Base-by-base conservation (phyloP, 2,888 invertebrate genomes). In the Malacosoma neustria region DNA sequence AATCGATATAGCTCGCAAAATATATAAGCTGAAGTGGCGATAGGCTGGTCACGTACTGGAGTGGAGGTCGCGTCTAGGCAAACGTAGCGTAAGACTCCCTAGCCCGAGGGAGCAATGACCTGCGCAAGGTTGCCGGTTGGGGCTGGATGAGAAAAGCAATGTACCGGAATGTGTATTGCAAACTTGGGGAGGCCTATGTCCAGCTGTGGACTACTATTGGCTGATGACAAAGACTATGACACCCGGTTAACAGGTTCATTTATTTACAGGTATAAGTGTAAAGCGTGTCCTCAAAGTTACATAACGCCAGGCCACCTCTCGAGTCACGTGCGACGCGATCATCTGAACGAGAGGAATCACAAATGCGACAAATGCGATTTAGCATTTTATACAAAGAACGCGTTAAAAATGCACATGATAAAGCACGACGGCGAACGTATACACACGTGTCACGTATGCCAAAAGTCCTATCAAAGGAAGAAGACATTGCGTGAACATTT, bases 391-490 rank as follows among this genome's bases (percentile, higher is more conserved):
- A 85, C 87, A 0, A 82, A 82, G 41, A 87, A 87, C 35, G 86
- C 87, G 4, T 51, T 89, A 14, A 87, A 87, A 40, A 87, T 87
- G 72, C 89, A 89, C 40, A 87, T 87, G 81, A 87, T 87, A 1
- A 87, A 85, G 9, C 89, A 89, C 32, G 87, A 87, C 1, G 87
- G 87, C 0, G 82, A 84, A 13, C 51, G 88, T 11, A 88, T 88
- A 13, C 88, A 86, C 14, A 67, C 72, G 0, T 85, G 84, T 39
- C 51, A 56, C 2, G 47, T 75, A 0, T 85, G 85, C 38, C 43
- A 57, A 0, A 81, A 77, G 39, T 41, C 49, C 0, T 71, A 56
- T 40, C 51, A 51, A 2, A 46, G 61, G 11, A 41, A 54, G 34
- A 54, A 51, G 11, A 59, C 59, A 0, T 38, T 71, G 3, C 49